These are phyloP conservation scores for Odontocolon sp. DNA, from an alignment of 2,888 invertebrate genomes.

Conservation along the genomic window DNA sequence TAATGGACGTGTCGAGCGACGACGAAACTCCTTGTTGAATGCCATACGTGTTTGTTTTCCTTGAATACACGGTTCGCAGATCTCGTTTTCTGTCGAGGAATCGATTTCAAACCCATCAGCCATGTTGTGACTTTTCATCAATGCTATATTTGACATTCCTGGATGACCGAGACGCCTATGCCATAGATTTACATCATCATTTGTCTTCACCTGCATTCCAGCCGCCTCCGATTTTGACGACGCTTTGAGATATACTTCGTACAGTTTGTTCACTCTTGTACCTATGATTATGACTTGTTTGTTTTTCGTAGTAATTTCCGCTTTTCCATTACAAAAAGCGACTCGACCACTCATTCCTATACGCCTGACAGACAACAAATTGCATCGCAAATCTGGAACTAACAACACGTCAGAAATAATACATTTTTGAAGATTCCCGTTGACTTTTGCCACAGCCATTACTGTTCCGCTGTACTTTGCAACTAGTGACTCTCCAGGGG, in stretches of 20 bases:
- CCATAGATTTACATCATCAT: background rate
- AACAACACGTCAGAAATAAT: background rate
- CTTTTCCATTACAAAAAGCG: conserved; percentile 4
- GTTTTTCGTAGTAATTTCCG: background rate
- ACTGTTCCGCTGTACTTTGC: background rate
- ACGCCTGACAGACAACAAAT: background rate
- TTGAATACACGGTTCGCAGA: conserved; percentile 42
- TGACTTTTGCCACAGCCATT: background rate
- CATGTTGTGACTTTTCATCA: background rate
- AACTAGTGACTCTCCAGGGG: background rate
- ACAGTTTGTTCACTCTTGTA: background rate
- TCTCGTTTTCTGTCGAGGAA: background rate
- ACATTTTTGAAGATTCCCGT: background rate
- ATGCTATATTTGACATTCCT: background rate
- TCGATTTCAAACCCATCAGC: background rate
- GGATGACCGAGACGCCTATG: background rate
- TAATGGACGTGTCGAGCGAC: conserved; percentile 29
- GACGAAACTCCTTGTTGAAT: conserved; percentile 29
- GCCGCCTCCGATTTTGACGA: background rate
- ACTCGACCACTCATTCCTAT: background rate
- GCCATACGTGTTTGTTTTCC: conserved; percentile 49
- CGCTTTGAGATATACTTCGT: background rate
- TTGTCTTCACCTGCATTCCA: background rate
- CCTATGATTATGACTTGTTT: background rate
- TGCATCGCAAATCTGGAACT: background rate